phyloP scores from a whole-genome alignment of 2,113 vertebrate species.

The Anoplopoma fimbria region DNA sequence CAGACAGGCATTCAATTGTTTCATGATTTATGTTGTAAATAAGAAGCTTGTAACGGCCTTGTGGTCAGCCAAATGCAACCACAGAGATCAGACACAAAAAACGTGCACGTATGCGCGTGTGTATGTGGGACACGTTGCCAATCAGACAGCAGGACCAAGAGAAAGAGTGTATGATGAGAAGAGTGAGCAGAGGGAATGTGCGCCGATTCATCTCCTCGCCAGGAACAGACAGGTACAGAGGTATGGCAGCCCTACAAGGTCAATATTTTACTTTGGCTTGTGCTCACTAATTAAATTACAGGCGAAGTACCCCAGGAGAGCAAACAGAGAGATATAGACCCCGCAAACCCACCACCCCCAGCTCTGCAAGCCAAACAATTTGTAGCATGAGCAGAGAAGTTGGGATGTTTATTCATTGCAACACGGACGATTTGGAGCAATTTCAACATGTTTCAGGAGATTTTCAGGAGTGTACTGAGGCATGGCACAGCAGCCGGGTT shows the following conservation, averaged over 20 bases:
- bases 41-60: slow-evolving; percentile 28
- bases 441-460: slow-evolving; percentile 35
- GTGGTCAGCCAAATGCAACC: slow-evolving; percentile 24
- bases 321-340: slow-evolving; percentile 55
- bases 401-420: slow-evolving; percentile 38
- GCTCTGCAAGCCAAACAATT: slow-evolving; percentile 68
- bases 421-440: slow-evolving; percentile 13
- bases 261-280: slow-evolving; percentile 82
- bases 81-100: slow-evolving; percentile 44
- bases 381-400: slow-evolving; percentile 59
- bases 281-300: slow-evolving; percentile 81
- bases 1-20: background rate
- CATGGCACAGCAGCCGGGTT: background rate
- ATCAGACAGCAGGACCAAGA: slow-evolving; percentile 60
- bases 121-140: slow-evolving; percentile 52
- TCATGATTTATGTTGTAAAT: slow-evolving; percentile 7
- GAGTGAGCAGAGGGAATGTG: slow-evolving; percentile 41
- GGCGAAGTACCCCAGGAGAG: slow-evolving; percentile 54
- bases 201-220: slow-evolving; percentile 64
- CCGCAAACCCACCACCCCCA: background rate
- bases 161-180: slow-evolving; percentile 43
- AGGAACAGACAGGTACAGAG: slow-evolving; percentile 70
- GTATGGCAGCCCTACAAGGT: slow-evolving; percentile 76
- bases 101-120: slow-evolving; percentile 1
- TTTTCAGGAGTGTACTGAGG: background rate